Conservation (phyloP, 2,113 vertebrate species). For the Equus quagga region DNA sequence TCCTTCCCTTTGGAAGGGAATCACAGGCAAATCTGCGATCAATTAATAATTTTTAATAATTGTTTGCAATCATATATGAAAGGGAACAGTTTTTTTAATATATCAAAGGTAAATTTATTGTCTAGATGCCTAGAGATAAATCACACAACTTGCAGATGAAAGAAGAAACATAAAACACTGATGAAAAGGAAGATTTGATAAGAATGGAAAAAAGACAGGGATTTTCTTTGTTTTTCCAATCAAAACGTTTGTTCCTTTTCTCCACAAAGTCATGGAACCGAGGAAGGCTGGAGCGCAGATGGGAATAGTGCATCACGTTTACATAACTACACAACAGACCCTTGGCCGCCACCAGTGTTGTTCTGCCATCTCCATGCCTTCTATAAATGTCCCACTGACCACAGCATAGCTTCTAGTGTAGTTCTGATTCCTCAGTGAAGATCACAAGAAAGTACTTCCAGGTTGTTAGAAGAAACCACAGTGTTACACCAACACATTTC, state of each 20-base stretch:
- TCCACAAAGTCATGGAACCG: background rate
- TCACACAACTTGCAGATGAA: conserved; percentile 25
- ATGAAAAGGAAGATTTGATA: conserved; percentile 6
- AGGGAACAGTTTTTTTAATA: background rate
- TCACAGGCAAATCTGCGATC: background rate
- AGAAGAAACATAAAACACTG: conserved; percentile 43
- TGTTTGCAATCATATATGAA: background rate
- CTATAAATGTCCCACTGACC: background rate
- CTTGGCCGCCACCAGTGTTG: background rate
- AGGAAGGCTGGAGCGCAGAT: background rate
- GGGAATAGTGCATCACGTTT: background rate
- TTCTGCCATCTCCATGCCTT: background rate
- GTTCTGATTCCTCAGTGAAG: background rate
- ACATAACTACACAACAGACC: background rate
- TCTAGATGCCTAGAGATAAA: background rate
- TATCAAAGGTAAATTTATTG: background rate
- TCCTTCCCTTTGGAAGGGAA: background rate
- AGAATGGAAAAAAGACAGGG: background rate
- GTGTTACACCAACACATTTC: conserved; percentile 15
- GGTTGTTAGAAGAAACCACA: conserved; percentile 28
- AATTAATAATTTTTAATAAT: background rate
- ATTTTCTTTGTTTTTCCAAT: background rate
- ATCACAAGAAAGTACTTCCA: background rate
- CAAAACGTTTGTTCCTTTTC: conserved; percentile 23
- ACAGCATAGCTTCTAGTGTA: background rate